Base-by-base conservation (phyloP, 1,140 invertebrate species). In the Rhagoletis zephyria region DNA sequence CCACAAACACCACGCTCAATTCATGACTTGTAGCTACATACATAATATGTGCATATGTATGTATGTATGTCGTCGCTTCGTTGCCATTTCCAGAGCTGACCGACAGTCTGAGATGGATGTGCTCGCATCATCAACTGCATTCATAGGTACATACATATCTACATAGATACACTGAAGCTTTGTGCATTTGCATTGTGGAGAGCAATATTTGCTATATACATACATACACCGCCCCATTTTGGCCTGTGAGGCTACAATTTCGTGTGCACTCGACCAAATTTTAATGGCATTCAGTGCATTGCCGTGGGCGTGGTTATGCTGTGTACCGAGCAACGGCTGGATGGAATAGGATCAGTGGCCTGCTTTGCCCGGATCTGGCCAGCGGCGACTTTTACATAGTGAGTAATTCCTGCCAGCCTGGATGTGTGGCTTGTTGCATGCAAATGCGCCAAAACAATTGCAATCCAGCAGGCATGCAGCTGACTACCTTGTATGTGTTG, bases 331-430 rank as follows among this genome's bases (percentile, higher is more conserved):
- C 19, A 56, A 81, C 74, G 48, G 7, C 74, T 81, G 74, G 48
- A 56, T 81, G 74, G 16, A 81, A 81, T 81, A 56, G 74, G 74
- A 81, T 81, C 74, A 81, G 74, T 81, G 74, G 74, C 74, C 45
- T 81, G 74, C 74, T 81, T 81, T 81, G 19, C 48, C 48, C 74
- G 74, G 48, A 81, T 81, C 14, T 81, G 48, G 74, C 74, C 48
- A 81, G n/a, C 48, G 74, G 51, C 48, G 74, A 19, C 45, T 81
- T 56, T 56, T 81, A 19, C 42, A 81, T 81, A 42, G 45, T 56
- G 48, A 30, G 16, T 81, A 30, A 56, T 56, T 56, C 5, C 1
- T 56, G 51, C 1, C 1, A 7, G 2, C 2, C 5, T 14, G 64
- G 4, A 19, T 6, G 64, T 63, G 16, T 10, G 74, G 74, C n/a